Evolutionary conservation across 2,888 invertebrate species (phyloP).

Genomic region (Atrina japonica): DNA sequence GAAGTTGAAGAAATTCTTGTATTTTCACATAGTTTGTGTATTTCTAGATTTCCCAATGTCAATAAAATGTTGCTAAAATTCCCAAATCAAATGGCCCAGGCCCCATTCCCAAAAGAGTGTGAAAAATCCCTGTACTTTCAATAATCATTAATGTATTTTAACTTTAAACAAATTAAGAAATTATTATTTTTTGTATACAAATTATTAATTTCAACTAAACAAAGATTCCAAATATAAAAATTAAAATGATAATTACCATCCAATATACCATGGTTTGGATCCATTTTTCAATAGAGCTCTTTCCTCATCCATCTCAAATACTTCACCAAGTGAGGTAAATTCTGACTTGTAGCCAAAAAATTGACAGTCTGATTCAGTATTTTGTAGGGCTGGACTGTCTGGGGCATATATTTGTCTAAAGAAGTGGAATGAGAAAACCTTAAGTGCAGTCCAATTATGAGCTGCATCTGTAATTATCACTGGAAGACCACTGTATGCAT

Average conservation of each 20-base stretch:
- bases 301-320: slow-evolving; percentile 89
- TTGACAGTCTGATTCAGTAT: slow-evolving; percentile 86
- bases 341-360: slow-evolving; percentile 96
- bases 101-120: no score
- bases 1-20: no score
- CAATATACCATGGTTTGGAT: slow-evolving; percentile 87
- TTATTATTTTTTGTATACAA: no score
- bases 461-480: slow-evolving; percentile 93
- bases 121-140: no score
- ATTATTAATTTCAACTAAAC: no score
- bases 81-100: no score
- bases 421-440: slow-evolving; percentile 90
- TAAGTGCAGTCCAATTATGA: slow-evolving; percentile 89
- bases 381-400: slow-evolving; percentile 79
- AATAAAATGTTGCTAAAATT: no score
- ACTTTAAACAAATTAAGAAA: no score
- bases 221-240: background rate
- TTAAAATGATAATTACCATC: slow-evolving; percentile 82
- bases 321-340: slow-evolving; percentile 89
- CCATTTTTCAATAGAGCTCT: slow-evolving; percentile 86
- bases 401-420: slow-evolving; percentile 87
- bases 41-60: no score
- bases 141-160: no score
- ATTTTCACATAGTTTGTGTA: no score
- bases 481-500: slow-evolving; percentile 89